Conservation (phyloP, 1,140 invertebrate genomes). For the Atta cephalotes region DNA sequence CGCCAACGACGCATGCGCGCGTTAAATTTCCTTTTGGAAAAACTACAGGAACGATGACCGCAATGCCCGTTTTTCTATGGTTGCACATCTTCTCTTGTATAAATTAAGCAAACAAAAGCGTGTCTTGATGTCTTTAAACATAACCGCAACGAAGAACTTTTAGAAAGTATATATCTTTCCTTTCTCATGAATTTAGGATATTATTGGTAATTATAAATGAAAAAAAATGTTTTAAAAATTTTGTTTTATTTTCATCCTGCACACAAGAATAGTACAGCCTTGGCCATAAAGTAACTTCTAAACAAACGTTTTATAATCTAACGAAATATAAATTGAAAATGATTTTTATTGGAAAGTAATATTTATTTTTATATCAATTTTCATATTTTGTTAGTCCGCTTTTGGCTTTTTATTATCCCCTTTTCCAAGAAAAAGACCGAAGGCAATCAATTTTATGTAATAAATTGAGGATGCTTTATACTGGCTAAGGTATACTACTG, state of each 20-base stretch:
- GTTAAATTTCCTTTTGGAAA: background rate
- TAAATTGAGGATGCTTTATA: no score
- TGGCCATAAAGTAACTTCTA: no score
- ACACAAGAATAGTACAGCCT: no score
- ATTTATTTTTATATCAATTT: no score
- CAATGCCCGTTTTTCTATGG: background rate
- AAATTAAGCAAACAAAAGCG: background rate
- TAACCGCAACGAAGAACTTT: background rate
- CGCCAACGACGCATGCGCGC: constrained; percentile 20
- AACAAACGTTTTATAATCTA: no score
- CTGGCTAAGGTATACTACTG: no score
- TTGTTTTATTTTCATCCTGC: background rate
- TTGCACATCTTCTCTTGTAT: background rate
- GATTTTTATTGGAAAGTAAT: no score
- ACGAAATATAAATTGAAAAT: no score
- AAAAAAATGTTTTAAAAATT: background rate
- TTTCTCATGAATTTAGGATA: background rate
- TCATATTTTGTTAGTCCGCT: no score
- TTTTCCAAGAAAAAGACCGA: no score
- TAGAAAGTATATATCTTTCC: background rate
- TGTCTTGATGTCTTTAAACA: background rate
- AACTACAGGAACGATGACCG: background rate
- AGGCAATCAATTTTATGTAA: no score
- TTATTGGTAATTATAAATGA: background rate
- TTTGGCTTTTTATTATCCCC: no score